These are phyloP conservation scores for Ia io DNA, from an alignment of 2,113 vertebrate species.

Conservation along the genomic window DNA sequence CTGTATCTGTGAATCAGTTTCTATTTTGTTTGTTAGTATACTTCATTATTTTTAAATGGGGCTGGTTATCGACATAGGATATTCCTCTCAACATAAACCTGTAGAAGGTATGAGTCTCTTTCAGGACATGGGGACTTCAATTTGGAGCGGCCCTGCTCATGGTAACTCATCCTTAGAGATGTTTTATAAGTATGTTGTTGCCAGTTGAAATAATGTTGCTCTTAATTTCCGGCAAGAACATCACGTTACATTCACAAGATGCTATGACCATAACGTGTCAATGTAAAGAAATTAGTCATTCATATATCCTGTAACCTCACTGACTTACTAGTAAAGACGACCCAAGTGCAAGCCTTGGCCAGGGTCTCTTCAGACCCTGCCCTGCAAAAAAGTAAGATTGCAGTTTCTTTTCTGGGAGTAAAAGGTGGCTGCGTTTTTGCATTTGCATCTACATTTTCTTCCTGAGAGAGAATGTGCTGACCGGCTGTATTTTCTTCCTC, in stretches of 20 bases:
- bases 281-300: background rate
- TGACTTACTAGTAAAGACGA: background rate
- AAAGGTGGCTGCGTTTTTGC: background rate
- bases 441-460: slow-evolving; percentile 25
- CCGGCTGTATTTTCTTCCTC: slow-evolving; percentile 36
- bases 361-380: background rate
- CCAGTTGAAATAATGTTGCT: background rate
- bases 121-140: background rate
- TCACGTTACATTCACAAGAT: background rate
- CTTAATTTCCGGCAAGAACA: background rate
- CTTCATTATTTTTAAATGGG: background rate
- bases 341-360: background rate
- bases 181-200: background rate
- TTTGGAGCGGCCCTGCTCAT: background rate
- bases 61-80: background rate
- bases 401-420: background rate
- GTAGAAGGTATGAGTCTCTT: background rate
- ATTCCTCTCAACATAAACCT: background rate
- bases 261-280: background rate
- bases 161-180: background rate
- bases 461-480: slow-evolving; percentile 48
- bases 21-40: background rate
- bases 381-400: background rate
- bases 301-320: background rate
- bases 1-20: background rate